Percentiles rank a stretch among this genome's conserved stretches.
Conservation (phyloP, 2,888 invertebrate species). For the Endotricha flammealis region DNA sequence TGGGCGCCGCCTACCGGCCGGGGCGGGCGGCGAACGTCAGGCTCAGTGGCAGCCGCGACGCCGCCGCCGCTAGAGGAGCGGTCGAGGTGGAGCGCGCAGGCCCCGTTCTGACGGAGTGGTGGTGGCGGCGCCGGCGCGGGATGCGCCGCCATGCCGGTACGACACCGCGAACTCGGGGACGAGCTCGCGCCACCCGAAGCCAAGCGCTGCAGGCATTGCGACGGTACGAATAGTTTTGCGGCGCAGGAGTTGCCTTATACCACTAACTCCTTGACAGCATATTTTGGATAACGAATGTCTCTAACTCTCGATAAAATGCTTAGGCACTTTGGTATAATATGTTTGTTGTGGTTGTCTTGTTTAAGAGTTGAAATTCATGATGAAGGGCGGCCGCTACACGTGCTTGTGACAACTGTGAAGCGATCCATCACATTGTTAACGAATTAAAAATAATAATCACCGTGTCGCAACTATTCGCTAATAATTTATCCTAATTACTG, state of each 20-base stretch:
- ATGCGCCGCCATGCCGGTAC: slow-evolving; percentile 79
- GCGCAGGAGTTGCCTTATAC: slow-evolving; percentile 27
- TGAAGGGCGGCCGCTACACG: slow-evolving; percentile 1
- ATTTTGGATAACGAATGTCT: too few relatives aligned
- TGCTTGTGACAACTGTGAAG: slow-evolving; percentile 5
- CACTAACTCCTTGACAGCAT: slow-evolving; percentile 17
- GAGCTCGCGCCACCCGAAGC: slow-evolving; percentile 84
- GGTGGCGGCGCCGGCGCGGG: slow-evolving; percentile 73
- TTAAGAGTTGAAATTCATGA: too few relatives aligned
- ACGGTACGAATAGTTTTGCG: slow-evolving; percentile 80
- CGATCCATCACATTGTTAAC: slow-evolving; percentile 1
- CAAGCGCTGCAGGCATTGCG: slow-evolving; percentile 95
- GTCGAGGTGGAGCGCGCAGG: slow-evolving; percentile 56
- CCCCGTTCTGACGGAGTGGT: slow-evolving; percentile 55
- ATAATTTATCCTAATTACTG: neutral
- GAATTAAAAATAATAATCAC: slow-evolving; percentile 5
- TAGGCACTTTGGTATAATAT: too few relatives aligned
- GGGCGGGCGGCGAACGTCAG: slow-evolving; percentile 67
- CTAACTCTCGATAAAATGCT: too few relatives aligned
- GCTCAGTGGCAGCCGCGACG: slow-evolving; percentile 74
- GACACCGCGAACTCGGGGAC: slow-evolving; percentile 77
- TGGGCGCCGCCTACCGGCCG: slow-evolving; percentile 77
- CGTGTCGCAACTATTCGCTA: neutral
- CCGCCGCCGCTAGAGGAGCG: slow-evolving; percentile 70
- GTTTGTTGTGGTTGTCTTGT: too few relatives aligned